Conservation (phyloP, 2,113 vertebrate genomes). For the Notarius quadriscutis region DNA sequence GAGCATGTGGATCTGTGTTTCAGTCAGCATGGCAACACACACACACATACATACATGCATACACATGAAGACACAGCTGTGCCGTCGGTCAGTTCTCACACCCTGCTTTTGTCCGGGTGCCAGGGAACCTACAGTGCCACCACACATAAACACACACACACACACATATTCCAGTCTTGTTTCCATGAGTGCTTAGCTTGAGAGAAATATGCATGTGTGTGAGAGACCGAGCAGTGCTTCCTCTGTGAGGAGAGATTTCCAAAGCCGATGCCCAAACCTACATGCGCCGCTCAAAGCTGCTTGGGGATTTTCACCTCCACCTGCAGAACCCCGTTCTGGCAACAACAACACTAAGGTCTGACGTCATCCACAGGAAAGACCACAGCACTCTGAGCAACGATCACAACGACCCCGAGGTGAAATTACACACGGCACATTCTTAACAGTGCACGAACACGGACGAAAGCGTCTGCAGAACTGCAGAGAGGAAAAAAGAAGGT, state of each 20-base stretch:
- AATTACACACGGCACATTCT: constrained; percentile 15
- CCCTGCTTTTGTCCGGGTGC: constrained; percentile 43
- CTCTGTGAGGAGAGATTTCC: constrained; percentile 50
- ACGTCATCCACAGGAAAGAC: constrained; percentile 7
- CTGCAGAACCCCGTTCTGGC: constrained; percentile 3
- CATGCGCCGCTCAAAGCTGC: not conserved
- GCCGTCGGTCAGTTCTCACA: constrained; percentile 45
- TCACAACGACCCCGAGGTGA: not conserved
- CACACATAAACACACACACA: constrained; percentile 12
- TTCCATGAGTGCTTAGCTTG: constrained; percentile 40
- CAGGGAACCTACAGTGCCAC: constrained; percentile 46
- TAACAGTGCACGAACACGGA: not conserved
- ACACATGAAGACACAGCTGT: constrained; percentile 35
- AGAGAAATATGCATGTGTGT: not conserved
- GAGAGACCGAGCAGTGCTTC: constrained; percentile 22
- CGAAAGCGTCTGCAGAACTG: not conserved
- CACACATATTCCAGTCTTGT: constrained; percentile 39
- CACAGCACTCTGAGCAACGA: not conserved
- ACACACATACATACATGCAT: constrained; percentile 25
- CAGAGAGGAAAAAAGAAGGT: too few relatives aligned
- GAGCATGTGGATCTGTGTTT: constrained; percentile 12
- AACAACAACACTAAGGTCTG: not conserved
- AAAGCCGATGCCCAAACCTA: constrained; percentile 35
- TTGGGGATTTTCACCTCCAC: constrained; percentile 29
- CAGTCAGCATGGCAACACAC: constrained; percentile 25